These are phyloP conservation scores for Dione vanillae DNA, from an alignment of 2,888 invertebrate species.

Conservation along the genomic window DNA sequence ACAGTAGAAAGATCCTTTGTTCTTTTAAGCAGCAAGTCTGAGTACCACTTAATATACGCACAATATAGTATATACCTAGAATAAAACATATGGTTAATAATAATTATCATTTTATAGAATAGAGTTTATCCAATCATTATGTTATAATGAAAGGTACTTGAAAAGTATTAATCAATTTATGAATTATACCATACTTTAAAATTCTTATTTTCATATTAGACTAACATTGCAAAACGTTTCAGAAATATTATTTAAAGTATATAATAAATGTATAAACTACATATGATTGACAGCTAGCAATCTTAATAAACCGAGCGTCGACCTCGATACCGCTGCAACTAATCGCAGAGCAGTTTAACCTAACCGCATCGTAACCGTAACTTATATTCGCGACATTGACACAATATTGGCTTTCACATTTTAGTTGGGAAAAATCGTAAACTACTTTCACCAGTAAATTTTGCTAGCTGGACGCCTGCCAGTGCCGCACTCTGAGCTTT, in stretches of 20 bases:
- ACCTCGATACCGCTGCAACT: conserved; percentile 34
- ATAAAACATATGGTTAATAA: background rate
- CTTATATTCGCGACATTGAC: conserved; percentile 33
- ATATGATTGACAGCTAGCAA: conserved; percentile 36
- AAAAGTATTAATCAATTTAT: background rate
- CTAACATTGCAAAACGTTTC: background rate
- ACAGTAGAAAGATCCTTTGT: conserved; percentile 35
- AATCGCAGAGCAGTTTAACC: conserved; percentile 20
- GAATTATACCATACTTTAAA: background rate
- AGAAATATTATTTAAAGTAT: background rate
- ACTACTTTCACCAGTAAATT: conserved; percentile 50
- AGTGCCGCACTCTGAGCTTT: conserved; percentile 52
- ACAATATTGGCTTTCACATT: conserved; percentile 37
- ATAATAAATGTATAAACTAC: background rate
- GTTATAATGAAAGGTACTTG: background rate
- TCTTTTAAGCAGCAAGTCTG: conserved; percentile 23
- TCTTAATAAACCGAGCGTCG: conserved; percentile 41
- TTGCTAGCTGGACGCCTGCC: conserved; percentile 54
- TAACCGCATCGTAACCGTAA: conserved; percentile 21
- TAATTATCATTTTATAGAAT: background rate
- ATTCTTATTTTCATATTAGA: background rate
- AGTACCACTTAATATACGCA: conserved; percentile 2
- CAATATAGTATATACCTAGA: background rate
- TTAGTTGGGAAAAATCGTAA: conserved; percentile 42
- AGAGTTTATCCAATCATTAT: background rate